phyloP scores from a whole-genome alignment of 2,888 invertebrate genomes.

The Choreutis nemorana region DNA sequence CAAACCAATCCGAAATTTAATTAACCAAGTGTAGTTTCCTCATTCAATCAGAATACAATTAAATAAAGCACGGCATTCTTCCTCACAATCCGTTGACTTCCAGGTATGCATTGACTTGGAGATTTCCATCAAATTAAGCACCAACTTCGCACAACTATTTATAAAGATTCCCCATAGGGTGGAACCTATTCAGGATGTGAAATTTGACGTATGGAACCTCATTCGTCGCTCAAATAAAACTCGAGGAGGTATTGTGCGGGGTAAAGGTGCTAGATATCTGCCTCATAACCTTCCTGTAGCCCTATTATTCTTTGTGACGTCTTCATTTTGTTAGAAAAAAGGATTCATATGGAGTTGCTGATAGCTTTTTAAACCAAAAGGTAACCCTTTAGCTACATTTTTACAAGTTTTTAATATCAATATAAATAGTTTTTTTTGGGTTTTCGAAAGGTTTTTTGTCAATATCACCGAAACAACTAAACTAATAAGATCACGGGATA shows the following conservation, averaged over 20 bases:
- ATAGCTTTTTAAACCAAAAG: no score
- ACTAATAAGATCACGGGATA: no score
- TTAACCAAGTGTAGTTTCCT: no score
- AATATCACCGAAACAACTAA: no score
- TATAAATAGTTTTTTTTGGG: no score
- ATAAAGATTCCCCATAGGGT: conserved; percentile 54
- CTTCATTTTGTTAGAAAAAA: conserved; percentile 24
- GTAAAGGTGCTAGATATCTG: conserved; percentile 36
- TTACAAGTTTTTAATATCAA: no score
- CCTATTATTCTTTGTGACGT: conserved; percentile 46
- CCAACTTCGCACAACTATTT: conserved; percentile 56
- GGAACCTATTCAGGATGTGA: conserved; percentile 53
- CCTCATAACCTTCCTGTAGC: conserved; percentile 36
- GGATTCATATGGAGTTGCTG: conserved; percentile 20
- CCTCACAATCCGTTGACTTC: conserved; percentile 42
- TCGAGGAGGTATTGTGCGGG: conserved; percentile 31
- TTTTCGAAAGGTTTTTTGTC: no score
- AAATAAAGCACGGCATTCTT: conserved; percentile 39
- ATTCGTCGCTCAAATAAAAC: conserved; percentile 31
- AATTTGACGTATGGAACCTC: conserved; percentile 62
- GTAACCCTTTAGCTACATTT: no score
- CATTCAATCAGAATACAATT: conserved; percentile 32
- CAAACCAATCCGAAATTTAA: no score
- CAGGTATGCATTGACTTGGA: conserved; percentile 37
- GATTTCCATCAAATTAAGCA: conserved; percentile 63